Base-by-base conservation (phyloP, 2,113 vertebrate species). In the Hippocampus abdominalis region DNA sequence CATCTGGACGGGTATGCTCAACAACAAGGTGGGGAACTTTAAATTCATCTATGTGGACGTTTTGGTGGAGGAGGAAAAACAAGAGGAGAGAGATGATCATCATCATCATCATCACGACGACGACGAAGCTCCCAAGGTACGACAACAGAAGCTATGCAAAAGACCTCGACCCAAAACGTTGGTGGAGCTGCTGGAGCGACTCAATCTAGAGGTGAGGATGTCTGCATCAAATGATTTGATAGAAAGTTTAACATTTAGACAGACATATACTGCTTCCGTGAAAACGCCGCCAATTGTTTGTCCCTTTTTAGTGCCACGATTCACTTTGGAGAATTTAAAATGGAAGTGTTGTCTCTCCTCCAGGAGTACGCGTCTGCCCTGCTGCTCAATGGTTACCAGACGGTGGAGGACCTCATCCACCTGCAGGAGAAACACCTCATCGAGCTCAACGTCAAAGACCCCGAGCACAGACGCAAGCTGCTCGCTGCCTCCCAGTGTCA, bases 1-100 rank as follows among this genome's bases (percentile, higher is more conserved):
- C 11, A 98, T 96, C 89, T 99, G 97, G 97, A 97, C 94, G 0
- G 97, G 97, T 65, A 92, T 97, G 93, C 81, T 98, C 15, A 94
- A 96, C 87, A 94, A 95, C 84, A 99, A 95, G 87, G 94, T 98
- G 62, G 97, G 97, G 51, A 98, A 94, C 83, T 99, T 98, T 86
- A 99, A 99, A 86, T 99, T 99, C 83, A 97, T 99, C 88, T 99
- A 99, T 0, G 97, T 98, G 20, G 93, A 98, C 61, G 73, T 95
- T 90, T 68, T 93, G 82, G 73, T 69, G 57, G 91, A 92, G 65
- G 93, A 95, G 82, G 93, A 94, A 29, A 93, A 96, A 64, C 93
- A 94, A 83, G 93, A 67, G 95, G 83, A 93, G 94, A 27, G 93
- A 96, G 64, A 85, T 66, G 93, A 95, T 32, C 0, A 32, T 32